These are phyloP conservation scores for Cuniculus paca DNA, from an alignment of 2,797 vertebrate genomes.

Conservation along the genomic window DNA sequence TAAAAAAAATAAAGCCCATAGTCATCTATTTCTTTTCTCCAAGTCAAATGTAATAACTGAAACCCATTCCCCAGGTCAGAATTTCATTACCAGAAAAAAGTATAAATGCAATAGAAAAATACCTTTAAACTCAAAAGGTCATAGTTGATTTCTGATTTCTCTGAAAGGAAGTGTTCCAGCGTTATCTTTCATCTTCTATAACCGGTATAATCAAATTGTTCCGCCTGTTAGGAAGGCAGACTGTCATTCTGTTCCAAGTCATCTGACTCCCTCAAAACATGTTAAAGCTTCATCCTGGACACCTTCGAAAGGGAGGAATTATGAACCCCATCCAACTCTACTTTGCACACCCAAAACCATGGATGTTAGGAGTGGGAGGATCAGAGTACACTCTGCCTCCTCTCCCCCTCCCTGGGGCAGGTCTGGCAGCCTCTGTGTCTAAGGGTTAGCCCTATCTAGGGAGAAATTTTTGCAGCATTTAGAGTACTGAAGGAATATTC, in stretches of 20 bases:
- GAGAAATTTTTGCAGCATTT: not conserved
- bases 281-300: not conserved
- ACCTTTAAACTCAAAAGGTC: conserved; percentile 69
- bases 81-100: conserved; percentile 83
- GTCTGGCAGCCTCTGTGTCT: not conserved
- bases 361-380: no score
- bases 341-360: not conserved
- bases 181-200: conserved; percentile 51
- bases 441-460: not conserved
- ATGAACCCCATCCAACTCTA: not conserved
- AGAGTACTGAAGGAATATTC: not conserved
- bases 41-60: conserved; percentile 67
- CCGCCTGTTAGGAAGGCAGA: conserved; percentile 47
- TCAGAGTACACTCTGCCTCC: not conserved
- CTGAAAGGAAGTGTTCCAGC: conserved; percentile 55
- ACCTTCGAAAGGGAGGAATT: not conserved
- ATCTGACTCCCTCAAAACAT: not conserved
- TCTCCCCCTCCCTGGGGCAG: accelerated
- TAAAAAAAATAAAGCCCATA: not conserved
- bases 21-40: conserved; percentile 49
- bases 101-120: conserved; percentile 70
- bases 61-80: conserved; percentile 81
- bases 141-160: conserved; percentile 75
- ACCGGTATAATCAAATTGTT: conserved; percentile 47
- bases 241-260: not conserved